A percentile compares a stretch with the other conserved stretches of the same genome.
Conservation (phyloP, 1,140 invertebrate genomes). For the Chlorops oryzae region DNA sequence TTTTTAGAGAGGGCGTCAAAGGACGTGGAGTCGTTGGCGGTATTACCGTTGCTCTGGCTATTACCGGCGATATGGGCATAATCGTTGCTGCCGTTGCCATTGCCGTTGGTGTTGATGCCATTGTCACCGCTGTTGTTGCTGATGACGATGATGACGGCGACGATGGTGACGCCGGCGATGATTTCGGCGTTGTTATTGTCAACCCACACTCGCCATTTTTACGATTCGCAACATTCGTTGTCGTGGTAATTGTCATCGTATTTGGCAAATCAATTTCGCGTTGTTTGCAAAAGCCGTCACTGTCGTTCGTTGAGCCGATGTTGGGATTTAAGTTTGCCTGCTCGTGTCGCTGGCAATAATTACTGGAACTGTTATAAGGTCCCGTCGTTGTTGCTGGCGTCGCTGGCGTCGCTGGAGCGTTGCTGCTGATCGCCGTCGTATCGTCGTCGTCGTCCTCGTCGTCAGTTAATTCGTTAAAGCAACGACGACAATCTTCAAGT, state of each 20-base stretch:
- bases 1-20: constrained; percentile 44
- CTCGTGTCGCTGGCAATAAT: constrained; percentile 43
- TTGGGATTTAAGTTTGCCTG: too few species aligned
- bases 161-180: constrained; percentile 16
- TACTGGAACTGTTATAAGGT: too few species aligned
- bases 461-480: neutral
- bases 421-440: neutral
- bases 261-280: constrained; percentile 42
- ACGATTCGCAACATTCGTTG: constrained; percentile 20
- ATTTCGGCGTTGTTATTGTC: constrained; percentile 15
- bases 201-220: constrained; percentile 30
- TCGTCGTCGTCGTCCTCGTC: neutral
- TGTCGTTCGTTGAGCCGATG: constrained; percentile 28
- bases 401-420: neutral
- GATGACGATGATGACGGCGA: constrained; percentile 12
- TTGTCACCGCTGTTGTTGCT: constrained; percentile 31
- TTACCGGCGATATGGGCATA: constrained; percentile 14
- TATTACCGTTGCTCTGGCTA: neutral
- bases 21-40: constrained; percentile 37
- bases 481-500: neutral
- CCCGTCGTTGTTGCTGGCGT: neutral
- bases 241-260: constrained; percentile 45
- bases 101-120: constrained; percentile 31
- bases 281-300: constrained; percentile 16
- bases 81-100: constrained; percentile 18